A percentile compares a stretch with the other conserved stretches of the same genome.
Conservation (phyloP, 2,113 vertebrate genomes). For the Notothenia rossii region DNA sequence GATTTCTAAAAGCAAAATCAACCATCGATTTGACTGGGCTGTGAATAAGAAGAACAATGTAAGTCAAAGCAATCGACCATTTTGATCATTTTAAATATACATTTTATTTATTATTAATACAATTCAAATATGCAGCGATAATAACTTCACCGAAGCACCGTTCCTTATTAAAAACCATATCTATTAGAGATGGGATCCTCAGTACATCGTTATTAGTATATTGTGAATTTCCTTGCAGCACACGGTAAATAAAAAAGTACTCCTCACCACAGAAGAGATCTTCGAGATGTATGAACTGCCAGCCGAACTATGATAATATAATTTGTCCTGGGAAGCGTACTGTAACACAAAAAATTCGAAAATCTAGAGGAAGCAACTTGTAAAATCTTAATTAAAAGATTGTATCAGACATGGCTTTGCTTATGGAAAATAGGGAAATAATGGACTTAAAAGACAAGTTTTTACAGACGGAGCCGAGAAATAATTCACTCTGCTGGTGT, state of each 20-base stretch:
- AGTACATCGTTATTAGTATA: not conserved
- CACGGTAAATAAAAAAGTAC: slow-evolving; percentile 49
- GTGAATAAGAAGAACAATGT: not conserved
- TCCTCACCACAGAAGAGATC: slow-evolving; percentile 34
- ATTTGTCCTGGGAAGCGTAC: slow-evolving; percentile 72
- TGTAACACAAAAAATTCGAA: slow-evolving; percentile 26
- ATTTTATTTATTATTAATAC: not conserved
- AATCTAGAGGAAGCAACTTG: slow-evolving; percentile 71
- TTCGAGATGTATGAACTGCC: slow-evolving; percentile 66
- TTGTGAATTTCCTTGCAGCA: slow-evolving; percentile 25
- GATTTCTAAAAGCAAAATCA: not conserved
- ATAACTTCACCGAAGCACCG: slow-evolving; percentile 4
- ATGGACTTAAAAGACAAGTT: slow-evolving; percentile 78
- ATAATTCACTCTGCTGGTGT: slow-evolving; percentile 64
- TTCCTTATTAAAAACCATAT: slow-evolving; percentile 1
- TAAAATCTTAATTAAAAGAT: slow-evolving; percentile 86
- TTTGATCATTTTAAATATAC: too few species aligned
- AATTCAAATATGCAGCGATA: slow-evolving; percentile 4
- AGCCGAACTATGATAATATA: slow-evolving; percentile 69
- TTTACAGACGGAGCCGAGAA: slow-evolving; percentile 63
- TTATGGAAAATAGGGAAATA: slow-evolving; percentile 77
- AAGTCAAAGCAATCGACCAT: not conserved
- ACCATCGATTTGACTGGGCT: slow-evolving; percentile 19
- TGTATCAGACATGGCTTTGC: slow-evolving; percentile 76
- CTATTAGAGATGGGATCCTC: not conserved